Evolutionary conservation across 2,888 invertebrate genomes (phyloP), one percentile per base, ranked within the genome.

Genomic region (Chaitophorus viminalis): DNA sequence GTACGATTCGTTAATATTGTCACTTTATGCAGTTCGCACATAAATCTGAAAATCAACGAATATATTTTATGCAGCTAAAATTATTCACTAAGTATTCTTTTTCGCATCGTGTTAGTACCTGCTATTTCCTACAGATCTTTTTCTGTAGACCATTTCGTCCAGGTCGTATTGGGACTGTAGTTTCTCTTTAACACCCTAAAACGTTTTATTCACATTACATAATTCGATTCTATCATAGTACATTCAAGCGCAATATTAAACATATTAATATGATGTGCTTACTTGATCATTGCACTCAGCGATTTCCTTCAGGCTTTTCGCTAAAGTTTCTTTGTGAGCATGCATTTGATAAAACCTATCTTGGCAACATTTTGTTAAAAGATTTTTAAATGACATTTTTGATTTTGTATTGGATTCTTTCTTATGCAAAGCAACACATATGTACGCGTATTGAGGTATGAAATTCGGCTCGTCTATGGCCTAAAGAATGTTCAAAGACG

Each of bases 81-180:
- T 46, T 3, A 14, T 14, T 46, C 8, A 46, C 14, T 46, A n/a
- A n/a, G 2, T 46, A 11, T 11, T 46, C 46, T 46, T 14, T 14
- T 46, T 46, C 14, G 1, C 11, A 46, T 46, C n/a, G n/a, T n/a
- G 14, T 46, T 18, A 8, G 91, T 95, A 96, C 92, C 97, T 93
- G 87, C 97, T 96, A 91, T 97, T 97, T 91, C 98, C 98, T 86
- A 97, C 95, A 46, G 97, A 97, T 91, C 96, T 94, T 92, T 95
- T 94, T 90, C 97, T 94, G 88, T 96, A 93, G 91, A 94, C 94
- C 68, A 96, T 93, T 90, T 96, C 95, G 90, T 95, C 95, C 90
- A 97, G 96, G 88, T 95, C 94, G 36, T 96, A 92, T 89, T 93
- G 92, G 25, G 94, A 91, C 89, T 93, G 93, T 21, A 97, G 91